phyloP scores from a whole-genome alignment of 2,797 vertebrate genomes.

The Pipistrellus pipistrellus region DNA sequence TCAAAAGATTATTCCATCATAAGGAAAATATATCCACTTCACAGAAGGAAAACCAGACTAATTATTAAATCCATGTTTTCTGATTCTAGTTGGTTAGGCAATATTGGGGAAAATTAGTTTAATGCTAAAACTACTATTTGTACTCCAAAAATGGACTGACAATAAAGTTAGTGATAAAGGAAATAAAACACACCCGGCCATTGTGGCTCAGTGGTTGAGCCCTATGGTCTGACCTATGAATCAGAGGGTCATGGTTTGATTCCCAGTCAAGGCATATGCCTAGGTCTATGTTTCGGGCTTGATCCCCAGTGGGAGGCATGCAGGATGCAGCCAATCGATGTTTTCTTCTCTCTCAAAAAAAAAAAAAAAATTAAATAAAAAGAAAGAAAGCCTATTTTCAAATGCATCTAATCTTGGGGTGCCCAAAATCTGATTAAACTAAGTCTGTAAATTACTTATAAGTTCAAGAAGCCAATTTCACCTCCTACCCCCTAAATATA shows the following conservation, averaged over 20 bases:
- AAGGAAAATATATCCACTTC: constrained; percentile 13
- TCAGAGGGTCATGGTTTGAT: too few relatives aligned
- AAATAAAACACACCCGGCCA: background rate
- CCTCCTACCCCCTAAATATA: too few relatives aligned
- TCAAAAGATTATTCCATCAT: constrained; percentile 58
- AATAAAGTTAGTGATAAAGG: constrained; percentile 3
- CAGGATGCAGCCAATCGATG: too few relatives aligned
- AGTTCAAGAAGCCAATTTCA: too few relatives aligned
- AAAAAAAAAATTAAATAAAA: too few relatives aligned
- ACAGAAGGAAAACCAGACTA: background rate
- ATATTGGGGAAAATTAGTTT: constrained; percentile 2
- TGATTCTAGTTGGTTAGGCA: constrained; percentile 31
- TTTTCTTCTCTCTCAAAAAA: too few relatives aligned
- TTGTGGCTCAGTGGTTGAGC: too few relatives aligned
- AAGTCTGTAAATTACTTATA: constrained; percentile 36
- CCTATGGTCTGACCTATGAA: too few relatives aligned
- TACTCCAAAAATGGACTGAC: background rate
- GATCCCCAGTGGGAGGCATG: too few relatives aligned
- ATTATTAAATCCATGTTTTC: background rate
- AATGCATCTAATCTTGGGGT: constrained; percentile 55
- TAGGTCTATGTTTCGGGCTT: too few relatives aligned
- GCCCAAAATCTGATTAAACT: constrained; percentile 44
- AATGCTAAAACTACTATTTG: constrained; percentile 24
- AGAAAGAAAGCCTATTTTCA: constrained; percentile 49
- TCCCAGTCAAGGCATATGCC: too few relatives aligned